These are phyloP conservation scores for Nothoprocta perdicaria DNA, from an alignment of 2,113 vertebrate genomes.

Conservation along the genomic window DNA sequence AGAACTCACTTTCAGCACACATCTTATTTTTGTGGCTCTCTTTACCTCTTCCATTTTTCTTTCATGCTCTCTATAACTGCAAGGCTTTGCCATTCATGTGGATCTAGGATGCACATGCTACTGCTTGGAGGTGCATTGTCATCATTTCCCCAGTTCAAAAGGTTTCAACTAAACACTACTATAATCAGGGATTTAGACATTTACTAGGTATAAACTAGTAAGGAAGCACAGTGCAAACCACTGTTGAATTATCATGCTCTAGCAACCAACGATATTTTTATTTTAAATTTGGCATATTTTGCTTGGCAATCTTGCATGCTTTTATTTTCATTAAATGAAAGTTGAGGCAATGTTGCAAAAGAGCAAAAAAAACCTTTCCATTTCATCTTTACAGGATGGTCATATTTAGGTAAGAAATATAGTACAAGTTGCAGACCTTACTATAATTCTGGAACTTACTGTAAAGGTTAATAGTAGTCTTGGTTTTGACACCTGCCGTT, in stretches of 20 bases:
- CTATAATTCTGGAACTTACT: not conserved
- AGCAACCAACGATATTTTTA: not conserved
- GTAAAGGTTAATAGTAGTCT: not conserved
- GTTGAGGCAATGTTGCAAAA: not conserved
- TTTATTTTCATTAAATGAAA: not conserved
- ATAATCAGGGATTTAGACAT: not conserved
- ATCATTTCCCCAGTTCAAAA: accelerated
- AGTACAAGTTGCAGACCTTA: not conserved
- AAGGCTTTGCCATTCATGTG: accelerated
- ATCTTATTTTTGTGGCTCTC: not conserved
- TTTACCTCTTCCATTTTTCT: not conserved
- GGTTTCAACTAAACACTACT: not conserved
- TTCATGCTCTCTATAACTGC: not conserved
- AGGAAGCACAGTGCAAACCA: not conserved
- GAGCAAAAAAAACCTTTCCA: not conserved
- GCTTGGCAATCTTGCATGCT: not conserved
- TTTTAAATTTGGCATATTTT: not conserved
- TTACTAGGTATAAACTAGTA: not conserved
- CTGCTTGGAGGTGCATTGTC: not conserved
- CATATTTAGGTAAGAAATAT: not conserved
- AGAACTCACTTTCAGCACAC: not conserved
- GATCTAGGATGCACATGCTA: not conserved
- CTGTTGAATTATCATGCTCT: not conserved
- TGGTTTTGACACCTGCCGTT: not conserved
- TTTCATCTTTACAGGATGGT: not conserved